Evolutionary conservation across 2,888 invertebrate species (phyloP), one percentile per base, ranked within the genome.

Genomic region (Parthenolecanium corni): DNA sequence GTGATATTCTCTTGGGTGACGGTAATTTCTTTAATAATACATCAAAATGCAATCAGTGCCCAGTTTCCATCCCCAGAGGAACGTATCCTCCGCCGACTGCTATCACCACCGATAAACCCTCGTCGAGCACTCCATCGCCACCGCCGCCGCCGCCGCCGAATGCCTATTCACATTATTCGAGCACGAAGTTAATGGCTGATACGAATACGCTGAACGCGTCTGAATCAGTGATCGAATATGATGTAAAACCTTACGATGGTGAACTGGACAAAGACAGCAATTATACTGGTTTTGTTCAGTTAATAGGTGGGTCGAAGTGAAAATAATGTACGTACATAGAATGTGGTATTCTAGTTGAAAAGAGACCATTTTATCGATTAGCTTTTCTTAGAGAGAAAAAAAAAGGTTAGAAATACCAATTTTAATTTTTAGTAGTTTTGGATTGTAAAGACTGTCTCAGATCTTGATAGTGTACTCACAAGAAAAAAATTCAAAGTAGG

Each of bases 261-360:
- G 78, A 76, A 58, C 77, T 93, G 52, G 86, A 89, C 70, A 77
- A 83, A 14, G 80, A 79, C 57, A 83, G 87, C 12, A 89, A 88
- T 72, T 93, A 93, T 69, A 89, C 90, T 0, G 84, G 88, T 20
- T 91, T 88, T 71, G 78, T 92, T 38, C 89, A 91, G 77, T 78
- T 90, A 12, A 83, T 88, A 69, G 84, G 89, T 86, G 73, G 76
- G 79, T 76, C 65, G 44, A 16, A n/a, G n/a, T n/a, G n/a, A n/a
- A n/a, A n/a, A n/a, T n/a, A n/a, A n/a, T n/a, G n/a, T n/a, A n/a
- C n/a, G n/a, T n/a, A n/a, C n/a, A n/a, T n/a, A n/a, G n/a, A n/a
- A n/a, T n/a, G n/a, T n/a, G n/a, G n/a, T n/a, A n/a, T n/a, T n/a
- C n/a, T n/a, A n/a, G n/a, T n/a, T n/a, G n/a, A n/a, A n/a, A n/a